Base-by-base conservation (phyloP, 2,113 vertebrate species). In the Albula glossodonta region DNA sequence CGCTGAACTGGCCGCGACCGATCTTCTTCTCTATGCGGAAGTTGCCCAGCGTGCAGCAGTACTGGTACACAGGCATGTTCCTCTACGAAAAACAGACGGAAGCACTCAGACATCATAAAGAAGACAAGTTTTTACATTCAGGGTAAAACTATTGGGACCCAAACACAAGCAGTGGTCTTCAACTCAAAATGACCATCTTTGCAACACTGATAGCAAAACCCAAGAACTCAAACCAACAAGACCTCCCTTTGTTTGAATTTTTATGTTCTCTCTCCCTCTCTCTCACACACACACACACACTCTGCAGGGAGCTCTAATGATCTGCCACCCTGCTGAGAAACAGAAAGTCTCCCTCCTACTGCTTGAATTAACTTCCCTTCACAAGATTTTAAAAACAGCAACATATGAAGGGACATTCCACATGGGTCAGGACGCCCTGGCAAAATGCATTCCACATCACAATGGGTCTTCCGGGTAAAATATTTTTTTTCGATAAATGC, bases 11-110 rank as follows among this genome's bases (percentile, higher is more conserved):
- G 87, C 98, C 97, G 48, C 96, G 96, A 9, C 97, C 97, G 56
- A 98, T 98, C 94, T 98, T 98, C 88, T 98, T 99, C 92, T 98
- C 98, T 90, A 99, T 97, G 78, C 93, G 96, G 88, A 98, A 97
- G 93, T 98, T 98, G 86, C 96, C 90, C 97, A 95, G 86, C 90
- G 95, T 90, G 80, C 92, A 93, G 88, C 86, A 91, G 87, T 89
- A 93, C 13, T 87, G 89, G 57, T n/a, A 89, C 78, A 87, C 87
- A 0, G 87, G 86, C 79, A 87, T 19, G 13, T 91, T 92, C 85
- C 85, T 92, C 93, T 87, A 83, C 51, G 57, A 19, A 22, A 56
- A 0, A 56, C 7, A 41, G 31, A 41, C 31, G 31, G 31, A 41
- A 41, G 31, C 31, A 41, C 31, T 41, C 31, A 41, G 31, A 41